Base-by-base conservation (phyloP, 2,888 invertebrate species). In the Mystacides longicornis region DNA sequence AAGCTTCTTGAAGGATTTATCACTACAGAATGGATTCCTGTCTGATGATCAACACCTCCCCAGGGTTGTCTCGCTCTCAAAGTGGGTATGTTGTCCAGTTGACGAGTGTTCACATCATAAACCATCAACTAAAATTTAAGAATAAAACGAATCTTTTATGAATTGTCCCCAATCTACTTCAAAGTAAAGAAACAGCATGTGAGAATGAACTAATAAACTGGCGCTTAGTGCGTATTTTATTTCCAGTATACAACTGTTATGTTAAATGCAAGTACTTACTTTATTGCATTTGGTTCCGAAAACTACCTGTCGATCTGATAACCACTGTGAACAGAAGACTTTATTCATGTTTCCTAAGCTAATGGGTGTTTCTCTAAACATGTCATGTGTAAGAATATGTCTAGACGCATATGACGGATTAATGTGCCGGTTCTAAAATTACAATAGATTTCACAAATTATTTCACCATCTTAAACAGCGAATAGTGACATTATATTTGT, bases 231-330 rank as follows among this genome's bases (percentile, higher is more conserved):
- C n/a, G n/a, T n/a, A n/a, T n/a, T n/a, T n/a, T n/a, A n/a, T n/a
- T n/a, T n/a, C n/a, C n/a, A n/a, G n/a, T n/a, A n/a, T n/a, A n/a
- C n/a, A n/a, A n/a, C n/a, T n/a, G n/a, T n/a, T n/a, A n/a, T n/a
- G n/a, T n/a, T n/a, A n/a, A n/a, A n/a, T n/a, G n/a, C n/a, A 21
- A 63, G n/a, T n/a, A n/a, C n/a, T 65, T 70, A 91, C 90, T 83
- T 93, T 94, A 75, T 96, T 96, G 74, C 97, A 96, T 72, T 97
- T 97, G 51, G 96, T 96, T 53, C 96, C 97, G 71, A 95, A 93
- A 20, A 95, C 93, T 55, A 97, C 89, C 77, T 95, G 94, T 65
- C 93, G 81, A 72, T 93, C 92, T 64, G 92, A 93, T 37, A 97
- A 79, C 96, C 97, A 97, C 70, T 94, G 89, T 0, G 95, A 93